These are phyloP conservation scores for Tapera naevia DNA, from an alignment of 2,797 vertebrate genomes.

Conservation along the genomic window DNA sequence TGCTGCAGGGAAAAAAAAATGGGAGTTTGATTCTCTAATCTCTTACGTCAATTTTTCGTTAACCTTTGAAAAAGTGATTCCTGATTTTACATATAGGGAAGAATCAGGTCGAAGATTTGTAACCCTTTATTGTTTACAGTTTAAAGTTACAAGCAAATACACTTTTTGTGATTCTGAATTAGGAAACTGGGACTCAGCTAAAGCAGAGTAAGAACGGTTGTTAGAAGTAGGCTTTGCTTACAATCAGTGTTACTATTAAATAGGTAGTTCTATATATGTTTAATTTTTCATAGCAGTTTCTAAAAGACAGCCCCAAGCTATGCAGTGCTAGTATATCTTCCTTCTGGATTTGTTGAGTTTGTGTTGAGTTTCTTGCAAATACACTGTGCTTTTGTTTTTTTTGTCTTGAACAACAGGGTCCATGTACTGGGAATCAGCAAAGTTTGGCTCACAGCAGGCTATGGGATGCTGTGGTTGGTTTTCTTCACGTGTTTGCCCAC, in stretches of 20 bases:
- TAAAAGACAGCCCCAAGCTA: background rate
- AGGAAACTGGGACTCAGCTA: background rate
- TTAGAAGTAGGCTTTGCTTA: background rate
- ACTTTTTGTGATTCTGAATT: background rate
- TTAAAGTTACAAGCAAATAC: background rate
- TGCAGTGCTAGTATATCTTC: background rate
- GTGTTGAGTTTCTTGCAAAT: background rate
- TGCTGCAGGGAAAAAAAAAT: background rate
- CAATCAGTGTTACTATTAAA: background rate
- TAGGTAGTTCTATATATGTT: background rate
- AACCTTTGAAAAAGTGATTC: background rate
- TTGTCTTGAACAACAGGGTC: conserved; percentile 77
- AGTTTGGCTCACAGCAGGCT: conserved; percentile 93
- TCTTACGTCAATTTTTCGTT: background rate
- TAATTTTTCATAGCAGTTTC: background rate
- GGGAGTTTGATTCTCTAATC: background rate
- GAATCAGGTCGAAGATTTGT: background rate
- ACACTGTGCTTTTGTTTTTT: background rate
- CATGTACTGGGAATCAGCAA: conserved; percentile 95
- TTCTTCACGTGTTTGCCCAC: conserved; percentile 95
- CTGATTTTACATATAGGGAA: background rate
- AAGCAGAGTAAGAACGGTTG: background rate
- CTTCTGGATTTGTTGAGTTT: background rate
- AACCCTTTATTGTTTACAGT: background rate
- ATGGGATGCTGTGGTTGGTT: conserved; percentile 96